Conservation (phyloP, 1,140 invertebrate species). For the Formica selysi region DNA sequence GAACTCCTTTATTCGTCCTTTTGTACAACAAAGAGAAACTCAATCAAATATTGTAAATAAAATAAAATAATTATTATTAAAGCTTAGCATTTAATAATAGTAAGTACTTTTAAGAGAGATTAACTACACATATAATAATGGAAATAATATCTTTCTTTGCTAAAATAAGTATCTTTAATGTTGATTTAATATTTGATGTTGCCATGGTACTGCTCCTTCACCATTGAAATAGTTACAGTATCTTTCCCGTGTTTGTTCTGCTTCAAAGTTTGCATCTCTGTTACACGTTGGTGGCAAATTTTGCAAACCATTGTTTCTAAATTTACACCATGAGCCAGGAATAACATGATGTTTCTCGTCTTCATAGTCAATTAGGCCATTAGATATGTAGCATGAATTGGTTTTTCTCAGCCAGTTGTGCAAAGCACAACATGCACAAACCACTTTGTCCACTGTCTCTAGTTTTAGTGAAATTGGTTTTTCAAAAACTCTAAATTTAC, state of each 20-base stretch:
- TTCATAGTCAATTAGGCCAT: background rate
- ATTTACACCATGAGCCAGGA: background rate
- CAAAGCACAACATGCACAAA: background rate
- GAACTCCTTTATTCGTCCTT: background rate
- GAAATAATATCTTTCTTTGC: background rate
- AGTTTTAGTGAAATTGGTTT: background rate
- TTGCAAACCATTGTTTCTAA: background rate
- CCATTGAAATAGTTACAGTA: background rate
- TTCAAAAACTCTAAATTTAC: background rate
- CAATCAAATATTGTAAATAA: background rate
- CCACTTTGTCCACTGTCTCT: background rate
- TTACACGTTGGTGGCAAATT: background rate
- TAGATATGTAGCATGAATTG: background rate
- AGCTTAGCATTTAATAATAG: background rate
- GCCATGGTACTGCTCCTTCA: background rate
- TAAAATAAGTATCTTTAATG: background rate
- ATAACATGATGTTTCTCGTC: background rate
- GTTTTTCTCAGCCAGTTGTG: background rate
- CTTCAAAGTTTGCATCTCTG: background rate
- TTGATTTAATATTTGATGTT: background rate
- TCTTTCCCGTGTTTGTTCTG: background rate
- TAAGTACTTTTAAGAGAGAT: background rate
- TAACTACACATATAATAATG: background rate
- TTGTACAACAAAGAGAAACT: background rate
- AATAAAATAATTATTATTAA: background rate